Evolutionary conservation across 2,888 invertebrate species (phyloP), one percentile per base, ranked within the genome.

Genomic region (Drosophila kanekoi): DNA sequence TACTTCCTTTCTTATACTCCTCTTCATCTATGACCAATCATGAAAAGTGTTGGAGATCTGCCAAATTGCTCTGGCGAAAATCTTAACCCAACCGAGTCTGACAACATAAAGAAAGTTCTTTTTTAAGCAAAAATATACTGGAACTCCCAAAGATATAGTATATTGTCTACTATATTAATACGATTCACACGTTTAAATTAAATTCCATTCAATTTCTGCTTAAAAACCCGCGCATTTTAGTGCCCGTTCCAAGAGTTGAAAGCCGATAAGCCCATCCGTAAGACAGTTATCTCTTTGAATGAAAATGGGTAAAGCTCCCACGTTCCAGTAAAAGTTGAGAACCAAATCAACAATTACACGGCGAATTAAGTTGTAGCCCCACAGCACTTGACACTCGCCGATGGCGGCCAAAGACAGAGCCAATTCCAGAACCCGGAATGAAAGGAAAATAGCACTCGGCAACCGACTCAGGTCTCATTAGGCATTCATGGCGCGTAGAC

Each of bases 271-370:
- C 49, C 49, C 48, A 60, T 40, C 20, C 18, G 16, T 38, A 47
- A 63, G 58, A 60, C 75, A 53, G 62, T 56, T 77, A 77, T 77
- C 68, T 76, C 32, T 33, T 47, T 54, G 44, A 56, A 73, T 63
- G 63, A 37, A 62, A 60, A 44, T 32, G 58, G 57, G 58, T 47
- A 60, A 79, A 82, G 77, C 79, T 88, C 89, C 81, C 89, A 89
- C 89, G 89, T 84, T 89, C 89, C 70, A 84, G 58, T 87, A 75
- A 83, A 73, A 64, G 70, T 70, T 69, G 63, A 76, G 81, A 77
- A 66, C 72, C 72, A 76, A 89, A 70, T 81, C 60, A 71, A 69
- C 72, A 76, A 78, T 79, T 77, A 84, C 74, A 76, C 63, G 67
- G 68, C 74, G 62, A 84, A 81, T 80, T 76, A 79, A 72, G 57